Evolutionary conservation across 1,140 invertebrate species (phyloP), one percentile per base, ranked within the genome.

Genomic region (Glossosoma conforme): DNA sequence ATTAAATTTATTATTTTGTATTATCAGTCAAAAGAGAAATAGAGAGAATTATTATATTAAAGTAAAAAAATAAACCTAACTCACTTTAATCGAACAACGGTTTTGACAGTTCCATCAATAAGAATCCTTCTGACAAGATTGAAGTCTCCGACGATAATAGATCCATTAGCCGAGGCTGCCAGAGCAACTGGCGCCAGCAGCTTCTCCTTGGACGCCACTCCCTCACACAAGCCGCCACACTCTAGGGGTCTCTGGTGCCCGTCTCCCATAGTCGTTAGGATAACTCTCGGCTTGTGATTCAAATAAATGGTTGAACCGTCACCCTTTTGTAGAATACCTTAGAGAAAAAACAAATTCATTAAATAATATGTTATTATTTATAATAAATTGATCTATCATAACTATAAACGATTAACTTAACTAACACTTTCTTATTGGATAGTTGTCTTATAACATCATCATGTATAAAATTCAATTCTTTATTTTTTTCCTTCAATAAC

Each of bases 281-380:
- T 88, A 1, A 94, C 87, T 44, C 91, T 78, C 0, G 93, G 93
- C 63, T 93, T 91, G 64, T 97, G 91, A 62, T 93, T 93, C 59
- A 98, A 66, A 65, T 97, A 97, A 50, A 97, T 93, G 63, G 95
- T 97, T 0, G 91, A 89, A 15, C 96, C 96, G 68, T 98, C 95
- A 19, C 96, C 96, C 66, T 97, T 97, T 70, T 98, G 94, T 1
- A 98, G 76, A 54, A 98, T 97, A 18, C 91, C 86, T 10, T 36
- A 36, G 8, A 8, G 14, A 14, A 28, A n/a, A 28, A 28, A n/a
- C 6, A 8, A 28, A 28, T 28, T 28, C 6, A 28, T 28, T n/a
- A 28, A 28, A 28, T 8, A 28, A 28, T 28, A 8, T n/a, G n/a
- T n/a, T 28, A 28, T 28, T 28, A 28, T 8, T 28, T 28, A 28